Base-by-base conservation (phyloP, 2,113 vertebrate genomes). In the Arvicanthis niloticus region DNA sequence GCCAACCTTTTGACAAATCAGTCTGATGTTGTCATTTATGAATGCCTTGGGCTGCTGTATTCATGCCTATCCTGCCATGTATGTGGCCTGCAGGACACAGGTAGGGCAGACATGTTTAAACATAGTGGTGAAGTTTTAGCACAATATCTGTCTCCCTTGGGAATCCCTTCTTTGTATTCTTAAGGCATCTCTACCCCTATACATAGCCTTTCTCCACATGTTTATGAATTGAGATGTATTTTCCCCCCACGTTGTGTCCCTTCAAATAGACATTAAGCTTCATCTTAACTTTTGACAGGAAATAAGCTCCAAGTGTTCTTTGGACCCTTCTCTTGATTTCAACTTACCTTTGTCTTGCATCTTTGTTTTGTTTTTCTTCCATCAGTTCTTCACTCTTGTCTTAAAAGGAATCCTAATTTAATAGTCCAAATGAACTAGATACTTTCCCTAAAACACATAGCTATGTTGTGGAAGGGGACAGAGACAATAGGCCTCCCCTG, bases 341-440 rank as follows among this genome's bases (percentile, higher is more conserved):
- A 68, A 78, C 19, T 53, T 21, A 72, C 81, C 22, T 95, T 93
- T 89, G 75, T 60, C 12, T 17, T 96, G 10, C 53, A 58, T 88
- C 37, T 19, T 73, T 62, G 45, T 40, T n/a, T 37, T 92, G 9
- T 96, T 96, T 84, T 84, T 4, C 70, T 92, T 85, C 48, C 31
- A 67, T 81, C 24, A 73, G 5, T 60, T 73, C 22, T 68, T 60
- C 72, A 60, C n/a, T 13, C 10, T 80, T 48, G 26, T 29, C 0
- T 95, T 85, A 67, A 56, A 95, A 40, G 19, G 89, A 92, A 24
- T 6, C 16, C 22, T 17, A 62, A 95, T 92, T 90, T 72, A 31
- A 9, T 62, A 24, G 42, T 96, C 24, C 34, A 86, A 90, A 89
- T 76, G 45, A 88, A 93, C 87, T 62, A 84, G 77, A 76, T 81